Evolutionary conservation across 1,140 invertebrate genomes (phyloP).

Genomic region (Macrobrachium rosenbergii): DNA sequence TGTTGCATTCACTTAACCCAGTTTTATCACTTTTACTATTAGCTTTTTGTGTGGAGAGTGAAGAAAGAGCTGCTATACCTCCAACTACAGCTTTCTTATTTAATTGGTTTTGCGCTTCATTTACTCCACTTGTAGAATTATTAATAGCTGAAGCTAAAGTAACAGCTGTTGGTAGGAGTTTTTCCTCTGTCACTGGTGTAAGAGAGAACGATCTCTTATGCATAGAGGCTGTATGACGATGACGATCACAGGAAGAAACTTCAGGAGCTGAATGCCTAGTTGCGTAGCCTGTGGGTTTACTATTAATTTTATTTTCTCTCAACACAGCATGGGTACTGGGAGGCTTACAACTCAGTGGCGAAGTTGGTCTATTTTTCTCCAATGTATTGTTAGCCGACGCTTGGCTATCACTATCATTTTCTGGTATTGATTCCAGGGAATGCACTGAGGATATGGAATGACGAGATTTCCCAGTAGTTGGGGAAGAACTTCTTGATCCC

Average conservation of each 20-base stretch:
- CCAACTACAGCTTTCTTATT: too few relatives aligned
- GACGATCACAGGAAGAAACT: neutral
- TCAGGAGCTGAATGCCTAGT: constrained; percentile 40
- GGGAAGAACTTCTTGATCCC: constrained; percentile 25
- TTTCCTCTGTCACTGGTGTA: constrained; percentile 48
- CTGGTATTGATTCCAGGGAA: constrained; percentile 65
- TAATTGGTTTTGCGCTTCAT: too few relatives aligned
- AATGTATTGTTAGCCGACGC: constrained; percentile 23
- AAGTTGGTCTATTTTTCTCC: neutral
- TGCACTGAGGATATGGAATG: constrained; percentile 65
- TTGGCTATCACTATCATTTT: constrained; percentile 60
- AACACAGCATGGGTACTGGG: neutral
- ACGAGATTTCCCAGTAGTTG: constrained; percentile 45
- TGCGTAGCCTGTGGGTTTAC: neutral
- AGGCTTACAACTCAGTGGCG: neutral
- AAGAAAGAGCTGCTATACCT: too few relatives aligned
- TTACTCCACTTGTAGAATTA: too few relatives aligned
- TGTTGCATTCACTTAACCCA: too few relatives aligned
- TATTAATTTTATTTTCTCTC: neutral
- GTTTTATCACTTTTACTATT: too few relatives aligned
- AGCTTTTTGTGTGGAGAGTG: too few relatives aligned
- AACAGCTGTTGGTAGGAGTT: neutral
- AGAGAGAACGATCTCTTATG: constrained; percentile 46
- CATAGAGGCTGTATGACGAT: neutral
- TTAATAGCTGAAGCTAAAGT: too few relatives aligned